phyloP scores from a whole-genome alignment of 2,888 invertebrate species.

The Acheta domesticus region DNA sequence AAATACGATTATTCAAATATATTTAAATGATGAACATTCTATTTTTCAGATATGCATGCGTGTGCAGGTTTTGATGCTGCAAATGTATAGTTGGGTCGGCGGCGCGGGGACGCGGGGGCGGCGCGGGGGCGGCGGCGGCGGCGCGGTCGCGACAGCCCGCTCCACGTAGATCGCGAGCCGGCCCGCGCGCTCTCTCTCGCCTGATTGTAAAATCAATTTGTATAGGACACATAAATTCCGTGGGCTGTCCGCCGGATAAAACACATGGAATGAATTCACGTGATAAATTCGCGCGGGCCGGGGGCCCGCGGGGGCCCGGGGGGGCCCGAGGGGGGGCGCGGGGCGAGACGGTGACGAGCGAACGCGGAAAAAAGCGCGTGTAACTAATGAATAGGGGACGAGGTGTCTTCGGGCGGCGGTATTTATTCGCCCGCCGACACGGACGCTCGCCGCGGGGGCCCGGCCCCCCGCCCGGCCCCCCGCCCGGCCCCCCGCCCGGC shows the following conservation, averaged over 20 bases:
- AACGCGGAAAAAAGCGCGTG: not conserved
- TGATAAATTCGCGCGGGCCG: constrained; percentile 9
- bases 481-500: too few species aligned
- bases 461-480: too few species aligned
- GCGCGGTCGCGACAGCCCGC: not conserved
- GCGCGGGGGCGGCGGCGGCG: not conserved
- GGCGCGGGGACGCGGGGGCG: not conserved
- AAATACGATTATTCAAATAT: constrained; percentile 36
- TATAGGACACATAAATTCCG: constrained; percentile 30
- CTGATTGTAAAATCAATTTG: constrained; percentile 32
- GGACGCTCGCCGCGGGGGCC: constrained; percentile 1
- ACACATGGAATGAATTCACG: constrained; percentile 20
- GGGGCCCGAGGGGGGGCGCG: not conserved
- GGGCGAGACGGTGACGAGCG: not conserved
- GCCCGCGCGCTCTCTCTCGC: not conserved
- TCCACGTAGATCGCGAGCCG: not conserved
- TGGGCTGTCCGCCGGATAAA: not conserved
- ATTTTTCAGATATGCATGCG: constrained; percentile 33
- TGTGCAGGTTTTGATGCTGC: constrained; percentile 26
- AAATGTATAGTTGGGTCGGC: constrained; percentile 26
- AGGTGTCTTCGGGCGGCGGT: not conserved
- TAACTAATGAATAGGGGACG: not conserved
- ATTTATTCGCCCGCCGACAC: too few species aligned
- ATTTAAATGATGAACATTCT: constrained; percentile 36
- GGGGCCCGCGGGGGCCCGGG: not conserved